Percentiles rank a stretch among this genome's conserved stretches.
phyloP scores from a whole-genome alignment of 1,140 invertebrate species.

The Nilaparvata lugens region DNA sequence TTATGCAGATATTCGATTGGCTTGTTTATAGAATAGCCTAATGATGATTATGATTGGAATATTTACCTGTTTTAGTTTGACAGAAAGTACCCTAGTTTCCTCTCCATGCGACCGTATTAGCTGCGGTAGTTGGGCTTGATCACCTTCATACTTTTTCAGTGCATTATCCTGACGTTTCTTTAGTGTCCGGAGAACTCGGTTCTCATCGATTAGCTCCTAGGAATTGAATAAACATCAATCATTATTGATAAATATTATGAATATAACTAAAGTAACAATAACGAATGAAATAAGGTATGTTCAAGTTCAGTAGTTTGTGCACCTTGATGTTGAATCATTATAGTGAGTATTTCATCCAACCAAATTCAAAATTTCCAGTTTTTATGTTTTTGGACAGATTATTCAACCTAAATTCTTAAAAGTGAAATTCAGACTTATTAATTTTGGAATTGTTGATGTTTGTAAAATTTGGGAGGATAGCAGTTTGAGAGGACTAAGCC shows the following conservation, averaged over 20 bases:
- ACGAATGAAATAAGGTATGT: not conserved
- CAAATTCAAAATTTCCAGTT: no score
- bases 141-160: slow-evolving; percentile 43
- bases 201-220: slow-evolving; percentile 63
- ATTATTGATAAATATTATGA: no score
- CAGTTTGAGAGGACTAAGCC: no score
- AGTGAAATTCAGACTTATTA: no score
- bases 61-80: slow-evolving; percentile 45
- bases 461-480: no score
- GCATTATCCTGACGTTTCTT: slow-evolving; percentile 68
- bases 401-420: no score
- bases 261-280: not conserved
- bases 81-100: slow-evolving; percentile 60
- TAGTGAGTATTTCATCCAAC: no score
- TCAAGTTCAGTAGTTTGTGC: no score
- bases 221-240: not conserved
- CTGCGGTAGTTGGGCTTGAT: slow-evolving; percentile 24
- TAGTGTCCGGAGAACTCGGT: slow-evolving; percentile 56
- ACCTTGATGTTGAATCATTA: no score
- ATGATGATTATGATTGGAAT: not conserved
- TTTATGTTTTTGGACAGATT: no score
- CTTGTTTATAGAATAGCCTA: not conserved
- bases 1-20: not conserved
- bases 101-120: slow-evolving; percentile 55
- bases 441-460: no score